A percentile compares a stretch with the other conserved stretches of the same genome.
Conservation (phyloP, 1,140 invertebrate genomes). For the Antheraea pernyi region DNA sequence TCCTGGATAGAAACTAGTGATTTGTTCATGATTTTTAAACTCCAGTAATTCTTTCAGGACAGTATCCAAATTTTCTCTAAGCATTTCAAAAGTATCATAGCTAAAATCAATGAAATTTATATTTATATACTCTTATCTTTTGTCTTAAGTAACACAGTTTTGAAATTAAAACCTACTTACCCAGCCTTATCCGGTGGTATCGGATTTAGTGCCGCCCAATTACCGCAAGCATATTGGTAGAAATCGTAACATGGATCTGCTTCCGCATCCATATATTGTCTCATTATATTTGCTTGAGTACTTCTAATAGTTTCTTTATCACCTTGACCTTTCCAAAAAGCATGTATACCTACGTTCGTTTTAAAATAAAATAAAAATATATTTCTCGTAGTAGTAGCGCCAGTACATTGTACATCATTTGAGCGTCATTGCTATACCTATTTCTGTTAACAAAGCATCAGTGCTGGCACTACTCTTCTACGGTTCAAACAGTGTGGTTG, state of each 20-base stretch:
- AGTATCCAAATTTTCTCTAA: conserved; percentile 86
- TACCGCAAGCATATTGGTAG: conserved; percentile 94
- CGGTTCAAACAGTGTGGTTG: too few relatives aligned
- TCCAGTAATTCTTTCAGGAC: conserved; percentile 85
- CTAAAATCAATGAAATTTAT: conserved; percentile 44
- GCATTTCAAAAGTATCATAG: conserved; percentile 91
- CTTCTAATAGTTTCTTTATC: conserved; percentile 73
- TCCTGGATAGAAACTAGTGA: conserved; percentile 54
- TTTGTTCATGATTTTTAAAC: conserved; percentile 48
- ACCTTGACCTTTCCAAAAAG: conserved; percentile 81
- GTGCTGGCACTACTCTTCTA: too few relatives aligned
- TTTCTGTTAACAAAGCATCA: too few relatives aligned
- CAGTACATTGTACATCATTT: too few relatives aligned
- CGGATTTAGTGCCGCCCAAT: conserved; percentile 90
- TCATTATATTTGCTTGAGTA: conserved; percentile 84
- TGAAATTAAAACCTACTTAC: conserved; percentile 26
- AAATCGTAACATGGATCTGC: conserved; percentile 95
- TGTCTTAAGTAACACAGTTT: not conserved
- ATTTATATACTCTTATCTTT: not conserved
- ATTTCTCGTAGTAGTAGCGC: too few relatives aligned
- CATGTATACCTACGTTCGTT: conserved; percentile 50
- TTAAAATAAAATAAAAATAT: not conserved
- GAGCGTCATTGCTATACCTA: too few relatives aligned
- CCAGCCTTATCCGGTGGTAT: conserved; percentile 91
- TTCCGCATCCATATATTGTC: conserved; percentile 87